Conservation (phyloP, 2,888 invertebrate species). For the Omphaloscelis lunosa region DNA sequence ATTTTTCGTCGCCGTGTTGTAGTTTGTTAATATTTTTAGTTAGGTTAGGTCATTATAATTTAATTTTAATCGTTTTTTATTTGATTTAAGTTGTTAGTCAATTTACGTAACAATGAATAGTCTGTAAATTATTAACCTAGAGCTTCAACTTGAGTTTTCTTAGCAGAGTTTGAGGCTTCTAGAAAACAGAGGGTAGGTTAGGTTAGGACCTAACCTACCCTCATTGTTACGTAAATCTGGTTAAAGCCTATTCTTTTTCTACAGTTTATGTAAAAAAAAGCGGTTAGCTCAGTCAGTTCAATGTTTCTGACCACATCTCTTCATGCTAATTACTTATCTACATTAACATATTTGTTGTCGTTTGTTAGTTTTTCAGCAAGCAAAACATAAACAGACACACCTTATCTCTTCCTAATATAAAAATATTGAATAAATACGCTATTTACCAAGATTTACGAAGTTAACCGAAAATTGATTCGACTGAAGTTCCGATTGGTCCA, state of each 20-base stretch:
- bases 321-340: background rate
- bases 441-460: slow-evolving; percentile 30
- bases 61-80: no score
- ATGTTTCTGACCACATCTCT: background rate
- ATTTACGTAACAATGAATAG: no score
- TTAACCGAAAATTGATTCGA: slow-evolving; percentile 55
- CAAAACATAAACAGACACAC: background rate
- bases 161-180: background rate
- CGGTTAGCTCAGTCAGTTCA: background rate
- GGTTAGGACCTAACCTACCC: no score
- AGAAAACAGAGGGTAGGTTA: background rate
- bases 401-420: background rate
- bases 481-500: slow-evolving; percentile 63
- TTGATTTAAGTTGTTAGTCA: no score
- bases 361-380: background rate
- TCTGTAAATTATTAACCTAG: background rate
- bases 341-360: background rate
- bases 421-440: slow-evolving; percentile 1
- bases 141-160: background rate
- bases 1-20: no score
- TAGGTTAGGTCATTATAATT: no score
- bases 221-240: no score
- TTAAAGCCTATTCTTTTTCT: background rate
- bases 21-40: no score
- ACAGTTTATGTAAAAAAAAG: background rate